Conservation (phyloP, 2,797 vertebrate genomes). For the Sebastes matsubarae region DNA sequence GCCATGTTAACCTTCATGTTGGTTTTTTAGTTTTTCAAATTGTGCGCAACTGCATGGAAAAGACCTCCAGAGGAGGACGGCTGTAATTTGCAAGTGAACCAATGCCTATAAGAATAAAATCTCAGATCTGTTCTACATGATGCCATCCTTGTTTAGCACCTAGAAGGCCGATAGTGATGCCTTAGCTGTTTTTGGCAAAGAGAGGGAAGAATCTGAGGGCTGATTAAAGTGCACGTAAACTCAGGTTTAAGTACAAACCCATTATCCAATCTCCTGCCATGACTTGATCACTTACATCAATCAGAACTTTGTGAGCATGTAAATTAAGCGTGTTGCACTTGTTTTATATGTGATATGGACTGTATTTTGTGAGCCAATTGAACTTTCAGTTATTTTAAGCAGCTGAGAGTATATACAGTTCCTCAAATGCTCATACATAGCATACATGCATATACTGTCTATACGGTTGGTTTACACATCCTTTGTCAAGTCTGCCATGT, state of each 20-base stretch:
- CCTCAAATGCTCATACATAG: not conserved
- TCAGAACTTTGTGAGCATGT: not conserved
- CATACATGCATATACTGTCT: not conserved
- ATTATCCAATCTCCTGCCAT: constrained; percentile 1
- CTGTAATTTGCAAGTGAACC: constrained; percentile 10
- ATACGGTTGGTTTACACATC: not conserved
- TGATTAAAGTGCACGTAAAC: not conserved
- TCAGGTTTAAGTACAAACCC: no score
- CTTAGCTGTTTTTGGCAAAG: not conserved
- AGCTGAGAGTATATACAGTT: not conserved
- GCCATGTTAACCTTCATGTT: not conserved
- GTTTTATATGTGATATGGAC: not conserved
- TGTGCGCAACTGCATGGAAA: not conserved
- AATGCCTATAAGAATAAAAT: constrained; percentile 10
- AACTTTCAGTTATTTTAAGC: not conserved
- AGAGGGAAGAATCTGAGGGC: not conserved
- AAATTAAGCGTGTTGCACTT: not conserved
- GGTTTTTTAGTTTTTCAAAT: not conserved
- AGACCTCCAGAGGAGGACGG: not conserved
- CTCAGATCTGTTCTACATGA: constrained; percentile 12
- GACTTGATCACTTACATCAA: not conserved
- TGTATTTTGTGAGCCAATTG: not conserved
- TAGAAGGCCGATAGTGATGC: not conserved
- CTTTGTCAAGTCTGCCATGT: not conserved
- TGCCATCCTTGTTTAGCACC: constrained; percentile 20